These are phyloP conservation scores for Corydoras maculifer DNA, from an alignment of 2,113 vertebrate genomes.

Conservation along the genomic window DNA sequence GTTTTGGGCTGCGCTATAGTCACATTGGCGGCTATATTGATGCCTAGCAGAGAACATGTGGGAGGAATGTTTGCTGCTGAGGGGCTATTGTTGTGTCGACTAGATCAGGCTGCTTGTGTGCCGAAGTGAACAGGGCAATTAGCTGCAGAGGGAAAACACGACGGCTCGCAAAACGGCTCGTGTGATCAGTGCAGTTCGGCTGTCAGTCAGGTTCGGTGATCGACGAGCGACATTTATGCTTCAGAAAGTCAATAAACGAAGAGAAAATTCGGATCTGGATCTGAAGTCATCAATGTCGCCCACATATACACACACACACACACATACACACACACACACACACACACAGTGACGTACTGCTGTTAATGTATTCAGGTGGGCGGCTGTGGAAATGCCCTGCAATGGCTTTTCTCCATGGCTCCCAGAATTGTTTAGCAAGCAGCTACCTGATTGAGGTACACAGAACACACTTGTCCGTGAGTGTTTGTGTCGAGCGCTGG, in stretches of 20 bases:
- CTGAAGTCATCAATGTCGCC: too few relatives aligned
- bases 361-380: slow-evolving; percentile 7
- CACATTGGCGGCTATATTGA: slow-evolving; percentile 18
- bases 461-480: not conserved
- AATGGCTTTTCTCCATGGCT: too few relatives aligned
- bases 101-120: slow-evolving; percentile 21
- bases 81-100: slow-evolving; percentile 28
- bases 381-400: slow-evolving; percentile 1
- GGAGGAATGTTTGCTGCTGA: slow-evolving; percentile 25
- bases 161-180: not conserved
- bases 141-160: slow-evolving; percentile 13
- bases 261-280: too few relatives aligned
- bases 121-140: slow-evolving; percentile 11
- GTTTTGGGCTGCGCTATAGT: not conserved
- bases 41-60: slow-evolving; percentile 24
- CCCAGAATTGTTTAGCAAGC: not conserved
- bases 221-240: not conserved
- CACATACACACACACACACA: not conserved
- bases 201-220: not conserved
- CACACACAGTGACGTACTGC: not conserved
- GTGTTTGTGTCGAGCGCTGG: not conserved
- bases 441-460: not conserved
- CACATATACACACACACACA: too few relatives aligned
- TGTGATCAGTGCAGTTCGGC: not conserved
- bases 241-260: not conserved